phyloP scores from a whole-genome alignment of 2,888 invertebrate species.

The Synergus laeviventris region DNA sequence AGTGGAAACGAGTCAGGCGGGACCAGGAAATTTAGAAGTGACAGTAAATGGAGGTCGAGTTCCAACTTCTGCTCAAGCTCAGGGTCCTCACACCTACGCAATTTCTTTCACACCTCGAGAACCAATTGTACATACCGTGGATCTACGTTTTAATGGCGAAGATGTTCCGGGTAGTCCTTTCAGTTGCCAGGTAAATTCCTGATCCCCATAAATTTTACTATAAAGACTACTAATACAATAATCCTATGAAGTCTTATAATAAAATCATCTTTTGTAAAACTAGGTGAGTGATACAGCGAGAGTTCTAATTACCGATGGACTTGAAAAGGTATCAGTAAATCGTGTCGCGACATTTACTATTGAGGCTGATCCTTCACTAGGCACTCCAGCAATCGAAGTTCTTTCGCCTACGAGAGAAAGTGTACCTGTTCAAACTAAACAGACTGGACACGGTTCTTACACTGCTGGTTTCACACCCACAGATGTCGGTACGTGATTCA shows the following conservation, averaged over 20 bases:
- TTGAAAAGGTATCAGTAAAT: constrained; percentile 94
- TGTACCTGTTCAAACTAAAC: constrained; percentile 89
- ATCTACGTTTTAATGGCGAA: constrained; percentile 96
- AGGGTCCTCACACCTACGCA: constrained; percentile 96
- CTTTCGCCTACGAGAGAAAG: constrained; percentile 75
- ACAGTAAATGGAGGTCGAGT: constrained; percentile 98
- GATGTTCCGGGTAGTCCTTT: constrained; percentile 89
- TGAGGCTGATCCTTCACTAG: constrained; percentile 86
- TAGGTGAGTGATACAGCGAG: constrained; percentile 73
- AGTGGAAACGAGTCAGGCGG: constrained; percentile 99
- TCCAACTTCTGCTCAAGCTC: constrained; percentile 96
- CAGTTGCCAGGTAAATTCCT: constrained; percentile 75
- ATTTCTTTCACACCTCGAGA: constrained; percentile 98
- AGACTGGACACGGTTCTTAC: constrained; percentile 87
- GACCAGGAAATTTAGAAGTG: constrained; percentile 98
- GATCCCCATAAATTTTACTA: not conserved
- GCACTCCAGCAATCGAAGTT: constrained; percentile 86
- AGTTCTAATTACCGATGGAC: constrained; percentile 86
- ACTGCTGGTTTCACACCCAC: constrained; percentile 92
- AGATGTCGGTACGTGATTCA: constrained; percentile 84
- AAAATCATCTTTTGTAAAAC: constrained; percentile 30
- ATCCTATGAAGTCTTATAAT: not conserved
- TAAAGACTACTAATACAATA: not conserved
- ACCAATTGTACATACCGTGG: constrained; percentile 93
- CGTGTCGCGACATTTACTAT: constrained; percentile 90